Conservation (phyloP, 2,888 invertebrate genomes). For the Xylocampa areola region DNA sequence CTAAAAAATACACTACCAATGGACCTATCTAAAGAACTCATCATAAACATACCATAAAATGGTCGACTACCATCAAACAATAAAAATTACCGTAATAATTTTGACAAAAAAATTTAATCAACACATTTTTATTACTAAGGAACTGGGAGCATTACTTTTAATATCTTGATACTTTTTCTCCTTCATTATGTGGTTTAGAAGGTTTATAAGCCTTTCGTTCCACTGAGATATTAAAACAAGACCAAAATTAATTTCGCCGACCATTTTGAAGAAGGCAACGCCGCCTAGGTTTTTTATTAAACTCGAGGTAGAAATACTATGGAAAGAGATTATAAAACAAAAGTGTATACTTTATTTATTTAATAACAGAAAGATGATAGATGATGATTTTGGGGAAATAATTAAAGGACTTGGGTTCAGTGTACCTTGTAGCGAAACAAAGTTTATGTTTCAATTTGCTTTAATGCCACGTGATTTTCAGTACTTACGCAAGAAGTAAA, state of each 20-base stretch:
- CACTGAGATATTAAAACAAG: slow-evolving; percentile 70
- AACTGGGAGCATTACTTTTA: slow-evolving; percentile 51
- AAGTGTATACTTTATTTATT: slow-evolving; percentile 22
- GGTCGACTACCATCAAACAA: slow-evolving; percentile 12
- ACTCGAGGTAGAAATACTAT: slow-evolving; percentile 43
- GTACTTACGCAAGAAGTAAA: too few relatives aligned
- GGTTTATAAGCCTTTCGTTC: slow-evolving; percentile 66
- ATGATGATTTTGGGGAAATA: slow-evolving; percentile 2
- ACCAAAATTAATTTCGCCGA: slow-evolving; percentile 69
- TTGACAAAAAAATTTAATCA: slow-evolving; percentile 44
- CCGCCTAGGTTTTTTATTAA: slow-evolving; percentile 62
- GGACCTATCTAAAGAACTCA: slow-evolving; percentile 3
- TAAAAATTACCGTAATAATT: slow-evolving; percentile 35
- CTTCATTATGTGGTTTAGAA: slow-evolving; percentile 47
- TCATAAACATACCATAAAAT: slow-evolving; percentile 9
- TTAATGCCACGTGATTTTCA: too few relatives aligned
- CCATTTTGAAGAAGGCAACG: slow-evolving; percentile 57
- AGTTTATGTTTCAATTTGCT: too few relatives aligned
- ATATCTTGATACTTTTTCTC: slow-evolving; percentile 48
- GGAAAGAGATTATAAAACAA: slow-evolving; percentile 23
- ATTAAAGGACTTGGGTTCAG: background rate
- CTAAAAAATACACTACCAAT: background rate
- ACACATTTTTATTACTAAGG: slow-evolving; percentile 41
- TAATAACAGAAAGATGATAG: slow-evolving; percentile 18
- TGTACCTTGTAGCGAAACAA: background rate